A percentile compares a stretch with the other conserved stretches of the same genome.
These are phyloP conservation scores for Anser brachyrhynchus DNA, from an alignment of 2,113 vertebrate species.

Conservation along the genomic window DNA sequence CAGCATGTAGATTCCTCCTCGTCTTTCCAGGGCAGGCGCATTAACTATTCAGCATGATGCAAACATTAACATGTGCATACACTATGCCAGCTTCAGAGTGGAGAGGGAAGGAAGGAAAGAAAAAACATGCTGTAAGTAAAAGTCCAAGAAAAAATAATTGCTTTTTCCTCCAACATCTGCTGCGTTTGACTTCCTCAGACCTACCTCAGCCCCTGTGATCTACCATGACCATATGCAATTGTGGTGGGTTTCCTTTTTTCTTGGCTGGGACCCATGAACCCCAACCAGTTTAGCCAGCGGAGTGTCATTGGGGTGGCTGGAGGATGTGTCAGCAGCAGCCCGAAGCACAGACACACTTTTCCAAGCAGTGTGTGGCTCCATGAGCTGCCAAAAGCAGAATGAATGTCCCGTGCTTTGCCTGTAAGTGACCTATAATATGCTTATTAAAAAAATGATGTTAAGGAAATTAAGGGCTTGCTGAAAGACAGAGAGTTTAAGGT, in stretches of 20 bases:
- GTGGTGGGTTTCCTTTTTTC: not conserved
- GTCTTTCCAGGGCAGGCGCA: not conserved
- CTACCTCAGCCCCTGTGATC: rapidly evolving
- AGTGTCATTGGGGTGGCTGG: not conserved
- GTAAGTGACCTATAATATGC: not conserved
- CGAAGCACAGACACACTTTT: not conserved
- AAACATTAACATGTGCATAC: not conserved
- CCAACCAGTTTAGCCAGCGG: not conserved
- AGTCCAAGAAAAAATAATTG: not conserved
- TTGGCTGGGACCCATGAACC: not conserved
- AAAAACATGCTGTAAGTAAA: not conserved
- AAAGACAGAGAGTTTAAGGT: not conserved
- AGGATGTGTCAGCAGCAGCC: not conserved
- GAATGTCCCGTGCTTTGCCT: not conserved
- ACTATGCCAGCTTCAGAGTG: not conserved
- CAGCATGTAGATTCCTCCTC: not conserved
- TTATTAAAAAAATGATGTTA: not conserved
- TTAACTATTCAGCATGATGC: not conserved
- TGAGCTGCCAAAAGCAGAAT: not conserved
- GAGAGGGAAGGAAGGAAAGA: not conserved
- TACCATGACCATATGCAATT: rapidly evolving
- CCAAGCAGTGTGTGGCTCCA: not conserved
- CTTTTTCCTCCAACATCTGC: not conserved
- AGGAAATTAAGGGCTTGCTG: not conserved
- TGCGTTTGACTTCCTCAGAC: not conserved